Conservation (phyloP, 2,888 invertebrate species). For the Zaprionus bogoriensis region DNA sequence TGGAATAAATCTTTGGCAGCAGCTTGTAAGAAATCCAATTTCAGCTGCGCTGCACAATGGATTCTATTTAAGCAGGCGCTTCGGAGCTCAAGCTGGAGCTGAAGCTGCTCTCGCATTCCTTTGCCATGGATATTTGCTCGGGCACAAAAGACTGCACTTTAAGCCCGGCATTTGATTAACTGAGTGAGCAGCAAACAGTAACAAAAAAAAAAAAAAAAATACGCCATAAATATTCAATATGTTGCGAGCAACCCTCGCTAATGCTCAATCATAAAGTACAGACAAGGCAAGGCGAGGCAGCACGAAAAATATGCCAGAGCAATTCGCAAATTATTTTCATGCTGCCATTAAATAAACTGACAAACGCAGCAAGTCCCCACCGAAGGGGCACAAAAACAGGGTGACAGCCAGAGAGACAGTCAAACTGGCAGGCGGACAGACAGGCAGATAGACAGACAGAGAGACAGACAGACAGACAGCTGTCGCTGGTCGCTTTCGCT, state of each 20-base stretch:
- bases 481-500: conserved; percentile 45
- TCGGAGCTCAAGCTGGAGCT: too few species aligned
- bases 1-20: conserved; percentile 65
- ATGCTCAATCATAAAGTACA: conserved; percentile 71
- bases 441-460: not conserved
- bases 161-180: conserved; percentile 9
- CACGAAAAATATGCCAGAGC: conserved; percentile 63
- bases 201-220: conserved; percentile 6
- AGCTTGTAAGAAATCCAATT: conserved; percentile 66
- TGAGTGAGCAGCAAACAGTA: conserved; percentile 12
- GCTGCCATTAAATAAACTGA: conserved; percentile 77
- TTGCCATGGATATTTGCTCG: conserved; percentile 32
- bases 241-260: conserved; percentile 46
- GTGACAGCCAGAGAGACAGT: conserved; percentile 9
- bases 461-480: conserved; percentile 30
- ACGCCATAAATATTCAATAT: conserved; percentile 59
- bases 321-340: conserved; percentile 78
- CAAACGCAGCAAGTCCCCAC: conserved; percentile 54
- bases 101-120: conserved; percentile 6
- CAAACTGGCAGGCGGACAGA: conserved; percentile 19
- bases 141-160: conserved; percentile 49
- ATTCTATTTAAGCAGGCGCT: conserved; percentile 58
- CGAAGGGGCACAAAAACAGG: conserved; percentile 35
- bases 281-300: conserved; percentile 1
- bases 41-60: conserved; percentile 40